Evolutionary conservation across 1,140 invertebrate genomes (phyloP), one percentile per base, ranked within the genome.

Genomic region (Xylocopa sonorina): DNA sequence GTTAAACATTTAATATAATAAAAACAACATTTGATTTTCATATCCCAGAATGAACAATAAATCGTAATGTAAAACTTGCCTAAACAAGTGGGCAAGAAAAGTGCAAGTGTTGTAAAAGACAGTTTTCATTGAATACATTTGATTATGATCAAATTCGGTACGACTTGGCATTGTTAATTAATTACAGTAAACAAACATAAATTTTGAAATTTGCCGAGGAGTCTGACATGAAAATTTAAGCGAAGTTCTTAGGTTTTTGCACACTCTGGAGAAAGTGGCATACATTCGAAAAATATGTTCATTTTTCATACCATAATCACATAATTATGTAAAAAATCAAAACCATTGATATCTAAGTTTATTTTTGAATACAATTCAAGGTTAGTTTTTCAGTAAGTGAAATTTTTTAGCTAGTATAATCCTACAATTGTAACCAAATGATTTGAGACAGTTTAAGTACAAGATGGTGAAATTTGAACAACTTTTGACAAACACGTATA

Each of bases 331-430:
- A 6, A 46, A 24, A 29, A 48, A 29, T 6, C 16, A 29, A 48
- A 32, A 53, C 5, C 21, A 16, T 4, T 69, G 24, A 48, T 16
- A 24, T 53, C 12, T 48, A 7, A 0, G 43, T 50, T 75, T 67
- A 21, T 16, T 60, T 3, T 21, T 14, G n/a, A 67, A 29, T 34
- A 16, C 0, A 64, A n/a, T n/a, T 77, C 43, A 38, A 78, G 75
- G 75, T 78, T 78, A 71, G 24, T 43, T 50, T n/a, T 21, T 21
- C 10, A 6, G 14, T 38, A 41, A 78, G 18, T 5, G 12, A 21
- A 18, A 32, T 32, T 34, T 6, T 21, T 12, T 1, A 14, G 0
- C 21, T 27, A 24, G 3, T n/a, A 6, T 4, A 5, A 3, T 57
- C 21, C 27, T 3, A 5, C 16, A 24, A 53, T 38, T 21, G 16